Base-by-base conservation (phyloP, 2,888 invertebrate species). In the Trachelus troglodyta region DNA sequence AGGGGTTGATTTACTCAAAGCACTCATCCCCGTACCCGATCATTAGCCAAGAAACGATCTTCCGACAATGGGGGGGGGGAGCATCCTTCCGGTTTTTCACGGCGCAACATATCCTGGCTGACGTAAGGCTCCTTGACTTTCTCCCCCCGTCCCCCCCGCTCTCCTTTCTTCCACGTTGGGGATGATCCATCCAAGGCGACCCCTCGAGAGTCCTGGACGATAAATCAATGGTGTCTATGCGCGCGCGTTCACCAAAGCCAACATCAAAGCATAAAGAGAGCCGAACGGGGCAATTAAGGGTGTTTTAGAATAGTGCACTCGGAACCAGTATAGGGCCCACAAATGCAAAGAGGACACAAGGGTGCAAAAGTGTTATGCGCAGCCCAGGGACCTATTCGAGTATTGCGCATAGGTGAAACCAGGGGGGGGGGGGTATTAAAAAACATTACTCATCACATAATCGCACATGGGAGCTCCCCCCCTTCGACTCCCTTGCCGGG, bases 371-470 rank as follows among this genome's bases (percentile, higher is more conserved):
- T 56, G 12, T 23, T 23, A 9, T 0, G 23, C 23, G 9, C 40
- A 40, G 56, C 9, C 35, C 35, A 0, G 15, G 56, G 23, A 2
- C 9, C 56, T 1, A 56, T 56, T 6, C 23, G 56, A 56, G 23
- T 2, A 56, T 56, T 56, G 6, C 56, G 56, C 23, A 23, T 56
- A 56, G 23, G 31, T 33, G 71, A 71, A 9, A 71, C 37, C 0
- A 31, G 9, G 9, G 34, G 34, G 34, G 34, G 34, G 83, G 87
- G 87, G 89, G 87, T 90, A 91, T 91, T 91, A 91, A 90, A 91
- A 91, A 91, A 90, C 91, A 91, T 91, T 91, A 91, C 91, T 91
- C 91, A 91, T 91, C 91, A 91, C 81, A 91, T 91, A 91, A 91
- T 91, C 90, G 89, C 85, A 75, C 83, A 80, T 34, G 84, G 81